Percentiles rank a stretch among this genome's conserved stretches.
These are phyloP conservation scores for Drosophila lini DNA, from an alignment of 1,140 invertebrate genomes.

Conservation along the genomic window DNA sequence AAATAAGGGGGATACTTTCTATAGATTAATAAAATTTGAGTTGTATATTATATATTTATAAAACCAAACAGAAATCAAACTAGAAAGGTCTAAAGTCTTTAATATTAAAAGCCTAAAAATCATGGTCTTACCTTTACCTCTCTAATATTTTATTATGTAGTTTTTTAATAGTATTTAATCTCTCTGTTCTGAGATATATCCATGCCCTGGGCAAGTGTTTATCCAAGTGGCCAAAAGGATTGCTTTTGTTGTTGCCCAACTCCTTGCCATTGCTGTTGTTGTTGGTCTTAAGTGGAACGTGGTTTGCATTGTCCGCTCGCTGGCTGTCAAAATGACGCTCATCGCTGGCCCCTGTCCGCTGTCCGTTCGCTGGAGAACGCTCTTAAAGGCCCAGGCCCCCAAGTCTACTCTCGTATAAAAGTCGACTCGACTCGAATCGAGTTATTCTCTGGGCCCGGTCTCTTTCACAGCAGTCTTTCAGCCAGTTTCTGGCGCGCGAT, in stretches of 20 bases:
- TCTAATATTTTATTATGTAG: background rate
- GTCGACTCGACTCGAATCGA: constrained; percentile 51
- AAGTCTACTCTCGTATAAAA: constrained; percentile 39
- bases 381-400: constrained; percentile 27
- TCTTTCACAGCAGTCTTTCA: constrained; percentile 40
- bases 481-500: constrained; percentile 81
- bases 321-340: constrained; percentile 82
- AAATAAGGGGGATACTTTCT: background rate
- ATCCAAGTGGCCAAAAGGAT: constrained; percentile 73
- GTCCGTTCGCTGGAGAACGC: constrained; percentile 29
- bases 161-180: background rate
- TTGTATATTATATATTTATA: background rate
- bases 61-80: background rate
- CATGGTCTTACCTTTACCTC: background rate
- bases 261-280: constrained; percentile 33
- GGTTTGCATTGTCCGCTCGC: constrained; percentile 80
- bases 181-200: constrained; percentile 24
- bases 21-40: no score
- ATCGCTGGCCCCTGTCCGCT: constrained; percentile 15
- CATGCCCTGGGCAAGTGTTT: constrained; percentile 69
- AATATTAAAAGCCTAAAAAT: background rate
- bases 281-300: constrained; percentile 77
- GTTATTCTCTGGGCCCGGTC: constrained; percentile 32
- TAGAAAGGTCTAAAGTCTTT: background rate
- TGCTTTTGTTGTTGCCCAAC: constrained; percentile 40